Conservation (phyloP, 2,113 vertebrate species). For the Sinosuthora webbiana region DNA sequence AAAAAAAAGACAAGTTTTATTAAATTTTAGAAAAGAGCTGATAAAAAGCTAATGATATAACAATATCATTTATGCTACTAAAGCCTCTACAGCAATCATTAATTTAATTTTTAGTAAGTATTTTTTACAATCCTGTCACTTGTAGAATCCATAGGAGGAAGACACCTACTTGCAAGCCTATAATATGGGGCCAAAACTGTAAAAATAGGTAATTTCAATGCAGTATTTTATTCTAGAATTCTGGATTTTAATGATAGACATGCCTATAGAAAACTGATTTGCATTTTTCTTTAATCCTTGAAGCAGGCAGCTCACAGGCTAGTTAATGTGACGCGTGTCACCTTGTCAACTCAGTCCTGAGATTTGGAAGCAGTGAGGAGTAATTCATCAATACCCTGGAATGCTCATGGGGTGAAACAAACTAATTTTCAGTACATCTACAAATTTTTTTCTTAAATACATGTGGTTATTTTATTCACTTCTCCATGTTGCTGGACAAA, state of each 20-base stretch:
- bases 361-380: neutral
- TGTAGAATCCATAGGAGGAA: neutral
- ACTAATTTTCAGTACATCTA: neutral
- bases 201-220: neutral
- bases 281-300: neutral
- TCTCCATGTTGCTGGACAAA: neutral
- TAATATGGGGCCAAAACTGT: neutral
- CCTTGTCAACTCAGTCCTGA: neutral
- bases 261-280: neutral
- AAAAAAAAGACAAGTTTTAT: conserved; percentile 1
- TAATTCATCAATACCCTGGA: neutral
- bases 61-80: neutral
- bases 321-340: neutral
- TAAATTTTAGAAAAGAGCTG: neutral
- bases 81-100: neutral
- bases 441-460: neutral
- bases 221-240: neutral
- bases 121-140: neutral
- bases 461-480: neutral
- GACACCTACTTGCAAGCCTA: neutral
- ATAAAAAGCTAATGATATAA: neutral
- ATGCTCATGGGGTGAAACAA: neutral
- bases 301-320: neutral
- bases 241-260: neutral
- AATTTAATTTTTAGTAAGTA: neutral